phyloP scores from a whole-genome alignment of 2,113 vertebrate species.

The Erythrolamprus reginae region DNA sequence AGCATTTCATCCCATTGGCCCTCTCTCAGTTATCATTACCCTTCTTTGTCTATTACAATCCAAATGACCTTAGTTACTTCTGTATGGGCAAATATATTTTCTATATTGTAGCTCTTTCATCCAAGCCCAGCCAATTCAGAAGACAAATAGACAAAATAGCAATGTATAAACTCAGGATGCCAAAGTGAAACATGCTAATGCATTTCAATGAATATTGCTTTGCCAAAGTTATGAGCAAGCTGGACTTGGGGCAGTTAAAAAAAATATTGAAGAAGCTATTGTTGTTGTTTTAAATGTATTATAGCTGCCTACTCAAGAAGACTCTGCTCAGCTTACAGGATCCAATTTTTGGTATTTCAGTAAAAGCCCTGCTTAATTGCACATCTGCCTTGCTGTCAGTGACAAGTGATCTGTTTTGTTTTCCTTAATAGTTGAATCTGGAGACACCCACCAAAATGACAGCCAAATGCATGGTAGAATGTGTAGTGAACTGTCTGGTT shows the following conservation, averaged over 20 bases:
- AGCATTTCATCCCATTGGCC: no score
- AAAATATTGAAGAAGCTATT: background rate
- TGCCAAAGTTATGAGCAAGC: background rate
- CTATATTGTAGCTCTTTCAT: background rate
- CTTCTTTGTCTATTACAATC: background rate
- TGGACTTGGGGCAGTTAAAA: background rate
- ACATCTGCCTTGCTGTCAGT: background rate
- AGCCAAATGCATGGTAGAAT: slow-evolving; percentile 77
- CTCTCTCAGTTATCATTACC: background rate
- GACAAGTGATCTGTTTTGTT: slow-evolving; percentile 23
- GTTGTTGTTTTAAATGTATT: background rate
- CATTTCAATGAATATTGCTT: background rate
- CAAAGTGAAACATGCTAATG: background rate
- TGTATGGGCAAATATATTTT: background rate
- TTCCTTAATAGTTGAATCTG: slow-evolving; percentile 67
- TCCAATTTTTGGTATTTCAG: background rate
- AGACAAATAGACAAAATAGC: background rate
- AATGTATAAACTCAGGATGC: background rate
- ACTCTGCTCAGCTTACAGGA: background rate
- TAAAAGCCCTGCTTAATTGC: accelerated
- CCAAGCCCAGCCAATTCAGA: background rate
- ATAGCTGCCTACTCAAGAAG: background rate
- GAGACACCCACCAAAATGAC: slow-evolving; percentile 69
- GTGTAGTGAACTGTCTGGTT: slow-evolving; percentile 84
- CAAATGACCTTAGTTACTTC: background rate